These are phyloP conservation scores for Euborellia annulipes DNA, from an alignment of 1,140 invertebrate genomes.

Conservation along the genomic window DNA sequence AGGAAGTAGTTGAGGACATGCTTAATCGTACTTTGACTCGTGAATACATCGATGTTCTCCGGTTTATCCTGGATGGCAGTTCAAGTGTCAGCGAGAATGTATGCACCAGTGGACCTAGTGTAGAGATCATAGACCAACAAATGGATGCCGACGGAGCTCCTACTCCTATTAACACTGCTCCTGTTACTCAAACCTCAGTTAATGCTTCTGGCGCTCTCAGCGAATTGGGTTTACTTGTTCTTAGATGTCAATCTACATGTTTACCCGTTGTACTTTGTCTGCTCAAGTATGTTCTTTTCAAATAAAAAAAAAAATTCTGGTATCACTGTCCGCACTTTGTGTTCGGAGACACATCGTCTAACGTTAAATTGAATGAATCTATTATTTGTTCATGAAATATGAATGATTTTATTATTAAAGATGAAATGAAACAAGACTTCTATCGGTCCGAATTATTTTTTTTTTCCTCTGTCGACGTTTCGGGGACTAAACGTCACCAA, in stretches of 20 bases:
- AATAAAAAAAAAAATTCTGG: too few relatives aligned
- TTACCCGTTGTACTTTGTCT: conserved; percentile 45
- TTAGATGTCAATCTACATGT: conserved; percentile 44
- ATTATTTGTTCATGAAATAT: too few relatives aligned
- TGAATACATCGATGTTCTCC: conserved; percentile 68
- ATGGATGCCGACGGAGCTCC: conserved; percentile 3
- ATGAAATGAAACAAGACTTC: too few relatives aligned
- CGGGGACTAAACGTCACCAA: too few relatives aligned
- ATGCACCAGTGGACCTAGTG: background rate
- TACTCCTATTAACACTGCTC: background rate
- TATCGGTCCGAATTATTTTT: too few relatives aligned
- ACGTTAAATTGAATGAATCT: too few relatives aligned
- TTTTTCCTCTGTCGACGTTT: too few relatives aligned
- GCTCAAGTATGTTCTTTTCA: conserved; percentile 28
- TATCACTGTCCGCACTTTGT: too few relatives aligned
- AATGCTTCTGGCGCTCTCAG: conserved; percentile 37
- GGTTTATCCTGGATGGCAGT: too few relatives aligned
- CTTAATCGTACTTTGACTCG: conserved; percentile 68
- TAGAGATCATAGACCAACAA: conserved; percentile 13
- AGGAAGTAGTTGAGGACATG: conserved; percentile 77
- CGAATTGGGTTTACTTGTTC: conserved; percentile 49
- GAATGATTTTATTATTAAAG: too few relatives aligned
- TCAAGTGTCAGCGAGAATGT: too few relatives aligned
- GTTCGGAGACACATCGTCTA: too few relatives aligned
- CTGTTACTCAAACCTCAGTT: conserved; percentile 19